Evolutionary conservation across 2,888 invertebrate genomes (phyloP), one percentile per base, ranked within the genome.

Genomic region (Erebia aethiops): DNA sequence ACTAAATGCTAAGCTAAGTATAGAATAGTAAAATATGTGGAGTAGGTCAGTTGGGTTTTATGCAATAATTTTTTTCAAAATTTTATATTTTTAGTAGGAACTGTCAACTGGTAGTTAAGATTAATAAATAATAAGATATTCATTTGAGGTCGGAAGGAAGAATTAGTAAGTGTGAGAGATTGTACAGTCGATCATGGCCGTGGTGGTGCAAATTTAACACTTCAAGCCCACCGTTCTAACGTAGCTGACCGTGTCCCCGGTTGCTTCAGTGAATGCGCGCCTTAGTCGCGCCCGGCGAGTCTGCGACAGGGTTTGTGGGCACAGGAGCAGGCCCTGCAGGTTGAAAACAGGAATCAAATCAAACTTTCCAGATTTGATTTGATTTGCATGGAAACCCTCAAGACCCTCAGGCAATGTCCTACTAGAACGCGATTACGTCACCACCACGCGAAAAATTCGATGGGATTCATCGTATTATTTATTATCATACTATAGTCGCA

Each of bases 281-380:
- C 97, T 95, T 92, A 97, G 95, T 86, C 96, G 95, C 88, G 96
- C 95, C 85, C 97, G 95, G 87, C 97, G 96, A 87, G 96, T 96
- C 95, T 97, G 97, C 94, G 97, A 96, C 95, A 97, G 95, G 90
- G 97, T 97, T 94, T 97, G 96, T 87, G 97, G 97, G 94, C 97
- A 97, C 94, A 97, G 97, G 92, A 97, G 96, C 94, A 97, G 96
- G 88, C 97, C 97, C 96, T 97, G 96, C 84, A 87, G 91, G 87
- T 87, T 84, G 88, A 88, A 91, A 92, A 90, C 79, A 87, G 77
- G 84, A 86, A 87, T 85, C 88, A 87, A 88, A 88, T 84, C 88
- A 87, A 86, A 86, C 73, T 77, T 77, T 71, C 69, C 70, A 73
- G 71, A 80, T 84, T 87, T 88, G 87, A 87, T 87, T 88, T 85